These are phyloP conservation scores for Drosophila virilis DNA, from an alignment of 1,140 invertebrate species.

Conservation along the genomic window DNA sequence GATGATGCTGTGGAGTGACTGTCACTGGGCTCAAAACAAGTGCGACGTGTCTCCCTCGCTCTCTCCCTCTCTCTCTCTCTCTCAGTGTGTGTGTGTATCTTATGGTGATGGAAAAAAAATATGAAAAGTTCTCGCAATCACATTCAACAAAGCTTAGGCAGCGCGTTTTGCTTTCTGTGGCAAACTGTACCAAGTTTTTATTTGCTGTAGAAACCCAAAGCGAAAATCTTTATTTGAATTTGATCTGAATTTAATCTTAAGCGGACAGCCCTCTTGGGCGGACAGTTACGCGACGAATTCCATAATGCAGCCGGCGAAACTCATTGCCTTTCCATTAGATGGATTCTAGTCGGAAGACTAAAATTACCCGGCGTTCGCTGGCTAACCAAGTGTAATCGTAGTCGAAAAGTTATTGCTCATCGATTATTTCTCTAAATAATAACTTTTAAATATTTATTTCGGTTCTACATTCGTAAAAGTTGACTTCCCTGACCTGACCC, in stretches of 20 bases:
- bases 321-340: too few relatives aligned
- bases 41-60: conserved; percentile 25
- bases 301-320: too few relatives aligned
- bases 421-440: too few relatives aligned
- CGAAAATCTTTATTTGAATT: conserved; percentile 10
- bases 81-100: conserved; percentile 28
- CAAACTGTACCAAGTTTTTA: conserved; percentile 62
- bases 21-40: conserved; percentile 60
- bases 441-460: too few relatives aligned
- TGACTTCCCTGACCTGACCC: neutral
- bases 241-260: too few relatives aligned
- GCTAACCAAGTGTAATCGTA: too few relatives aligned
- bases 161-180: conserved; percentile 49
- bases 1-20: conserved; percentile 47
- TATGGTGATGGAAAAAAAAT: conserved; percentile 78
- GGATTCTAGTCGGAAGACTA: too few relatives aligned
- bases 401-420: too few relatives aligned
- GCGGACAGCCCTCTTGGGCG: too few relatives aligned
- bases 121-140: conserved; percentile 62
- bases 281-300: too few relatives aligned
- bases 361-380: too few relatives aligned
- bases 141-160: conserved; percentile 59
- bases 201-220: neutral
- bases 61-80: neutral
- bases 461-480: too few relatives aligned